phyloP scores from a whole-genome alignment of 2,113 vertebrate genomes.

The Oxygymnocypris stewartii region DNA sequence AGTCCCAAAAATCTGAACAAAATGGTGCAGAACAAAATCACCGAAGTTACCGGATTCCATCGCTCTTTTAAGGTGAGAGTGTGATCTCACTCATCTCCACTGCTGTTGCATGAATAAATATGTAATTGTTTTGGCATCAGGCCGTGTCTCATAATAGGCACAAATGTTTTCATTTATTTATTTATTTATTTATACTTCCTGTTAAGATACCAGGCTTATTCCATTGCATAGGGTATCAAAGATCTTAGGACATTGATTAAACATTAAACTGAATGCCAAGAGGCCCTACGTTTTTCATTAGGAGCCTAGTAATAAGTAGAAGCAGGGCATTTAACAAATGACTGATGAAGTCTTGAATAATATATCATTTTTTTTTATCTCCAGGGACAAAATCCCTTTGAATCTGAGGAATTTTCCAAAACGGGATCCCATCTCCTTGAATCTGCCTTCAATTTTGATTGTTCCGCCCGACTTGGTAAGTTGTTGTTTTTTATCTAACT shows the following conservation, averaged over 20 bases:
- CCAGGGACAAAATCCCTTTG: slow-evolving; percentile 94
- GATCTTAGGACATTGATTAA: not conserved
- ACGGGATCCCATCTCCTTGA: slow-evolving; percentile 82
- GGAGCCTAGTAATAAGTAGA: not conserved
- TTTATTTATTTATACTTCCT: too few species aligned
- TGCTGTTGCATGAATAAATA: not conserved
- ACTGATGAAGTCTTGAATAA: too few species aligned
- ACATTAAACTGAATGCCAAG: not conserved
- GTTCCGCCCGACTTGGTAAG: slow-evolving; percentile 86
- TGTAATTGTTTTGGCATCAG: not conserved
- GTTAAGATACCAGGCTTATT: not conserved
- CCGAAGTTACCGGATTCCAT: slow-evolving; percentile 87
- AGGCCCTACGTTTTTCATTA: not conserved
- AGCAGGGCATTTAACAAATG: not conserved
- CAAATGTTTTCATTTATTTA: not conserved
- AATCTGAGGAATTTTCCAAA: slow-evolving; percentile 84
- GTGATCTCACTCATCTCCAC: not conserved
- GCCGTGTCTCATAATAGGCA: not conserved
- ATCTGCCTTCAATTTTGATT: slow-evolving; percentile 86
- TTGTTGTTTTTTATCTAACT: not conserved
- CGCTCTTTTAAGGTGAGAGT: slow-evolving; percentile 86
- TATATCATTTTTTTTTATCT: too few species aligned
- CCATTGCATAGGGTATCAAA: not conserved
- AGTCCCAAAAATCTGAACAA: slow-evolving; percentile 63
- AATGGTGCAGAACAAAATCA: slow-evolving; percentile 92